Evolutionary conservation across 2,797 vertebrate genomes (phyloP), one percentile per base, ranked within the genome.

Genomic region (Dryobates pubescens): DNA sequence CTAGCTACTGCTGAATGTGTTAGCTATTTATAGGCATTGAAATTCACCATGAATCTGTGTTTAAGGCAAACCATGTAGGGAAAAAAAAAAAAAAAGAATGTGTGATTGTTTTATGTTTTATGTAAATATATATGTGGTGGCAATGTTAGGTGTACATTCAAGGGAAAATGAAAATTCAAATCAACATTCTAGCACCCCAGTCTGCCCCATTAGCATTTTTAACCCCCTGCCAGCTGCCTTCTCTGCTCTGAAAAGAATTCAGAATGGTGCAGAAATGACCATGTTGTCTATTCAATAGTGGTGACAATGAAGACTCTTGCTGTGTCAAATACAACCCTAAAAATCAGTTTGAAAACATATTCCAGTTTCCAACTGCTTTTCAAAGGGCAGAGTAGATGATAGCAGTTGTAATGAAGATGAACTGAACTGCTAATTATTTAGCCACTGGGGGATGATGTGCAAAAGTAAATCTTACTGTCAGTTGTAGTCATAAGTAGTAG

Each of bases 381-480:
- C 82, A 94, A 94, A 93, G 54, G 75, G 81, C 82, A 96, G 91
- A 92, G 79, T 92, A 75, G 94, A 96, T 69, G 8, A 77, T 78
- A 92, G 36, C 67, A 92, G 72, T 61, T 45, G 57, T 91, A 94
- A 95, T 94, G 90, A 97, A 96, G 94, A 96, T 80, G 53, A 97
- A 95, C 85, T 86, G 92, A 96, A 84, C 67, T 62, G 89, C 88
- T 87, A 96, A 96, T 96, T 96, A 95, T 95, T 96, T 97, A 94
- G 82, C 81, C 95, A 92, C 38, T 84, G 51, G 61, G 64, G 69
- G 72, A 86, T 70, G 67, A 96, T 69, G 63, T 38, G 59, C 45
- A 86, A 77, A 96, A 90, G 34, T 95, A 90, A 96, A 96, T 96
- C 84, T 94, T 96, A 76, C 83, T 90, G 69, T 92, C 92, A 73